These are phyloP conservation scores for Sciurus niger DNA, from an alignment of 2,113 vertebrate genomes.

Conservation along the genomic window DNA sequence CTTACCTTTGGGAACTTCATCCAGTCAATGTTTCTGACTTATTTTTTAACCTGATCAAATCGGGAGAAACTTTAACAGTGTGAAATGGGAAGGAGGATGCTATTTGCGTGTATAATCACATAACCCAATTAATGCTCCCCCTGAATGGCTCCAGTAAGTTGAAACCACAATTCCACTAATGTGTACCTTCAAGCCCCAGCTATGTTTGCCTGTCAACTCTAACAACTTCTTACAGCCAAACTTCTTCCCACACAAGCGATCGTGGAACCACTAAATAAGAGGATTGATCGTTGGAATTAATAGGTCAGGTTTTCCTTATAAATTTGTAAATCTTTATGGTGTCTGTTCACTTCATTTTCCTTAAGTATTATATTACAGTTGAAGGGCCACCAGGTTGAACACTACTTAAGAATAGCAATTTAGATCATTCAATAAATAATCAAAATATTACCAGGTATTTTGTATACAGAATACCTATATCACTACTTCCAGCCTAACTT, in stretches of 20 bases:
- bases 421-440: background rate
- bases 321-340: background rate
- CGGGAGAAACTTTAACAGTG: background rate
- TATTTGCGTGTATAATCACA: background rate
- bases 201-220: background rate
- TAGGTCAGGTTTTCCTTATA: background rate
- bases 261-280: background rate
- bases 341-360: conserved; percentile 13
- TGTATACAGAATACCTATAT: background rate
- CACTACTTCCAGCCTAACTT: background rate
- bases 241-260: background rate
- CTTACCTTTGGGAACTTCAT: background rate
- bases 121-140: background rate
- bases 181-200: background rate
- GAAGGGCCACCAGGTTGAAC: background rate
- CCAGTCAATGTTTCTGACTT: background rate
- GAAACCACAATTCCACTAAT: background rate
- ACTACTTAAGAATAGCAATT: background rate
- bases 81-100: background rate
- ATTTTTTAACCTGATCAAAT: background rate
- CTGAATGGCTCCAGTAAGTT: background rate
- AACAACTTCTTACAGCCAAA: background rate
- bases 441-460: background rate
- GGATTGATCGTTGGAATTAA: background rate
- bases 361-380: background rate